phyloP scores from a whole-genome alignment of 2,113 vertebrate species.

The Paedocypris sp. region DNA sequence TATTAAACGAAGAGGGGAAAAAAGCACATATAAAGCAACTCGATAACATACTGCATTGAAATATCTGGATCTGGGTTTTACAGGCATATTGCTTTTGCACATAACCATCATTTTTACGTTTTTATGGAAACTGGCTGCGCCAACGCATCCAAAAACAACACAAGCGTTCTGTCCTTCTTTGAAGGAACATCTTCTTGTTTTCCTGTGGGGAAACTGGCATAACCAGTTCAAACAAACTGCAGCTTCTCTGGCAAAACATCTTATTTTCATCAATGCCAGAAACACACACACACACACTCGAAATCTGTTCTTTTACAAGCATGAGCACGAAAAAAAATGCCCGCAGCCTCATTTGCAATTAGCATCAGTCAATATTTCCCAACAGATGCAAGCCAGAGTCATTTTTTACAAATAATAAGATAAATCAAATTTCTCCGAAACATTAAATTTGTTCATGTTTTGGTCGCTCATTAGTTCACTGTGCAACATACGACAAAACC shows the following conservation, averaged over 20 bases:
- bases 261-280: neutral
- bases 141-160: conserved; percentile 6
- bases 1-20: neutral
- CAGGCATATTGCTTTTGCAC: neutral
- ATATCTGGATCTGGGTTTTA: neutral
- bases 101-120: neutral
- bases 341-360: neutral
- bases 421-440: neutral
- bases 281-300: neutral
- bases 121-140: neutral
- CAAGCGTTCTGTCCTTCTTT: neutral
- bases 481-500: neutral
- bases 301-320: neutral
- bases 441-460: conserved; percentile 1
- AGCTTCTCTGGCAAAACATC: neutral
- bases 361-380: too few species aligned
- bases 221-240: conserved; percentile 3
- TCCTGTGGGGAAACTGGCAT: too few species aligned
- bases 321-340: too few species aligned
- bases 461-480: neutral
- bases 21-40: neutral
- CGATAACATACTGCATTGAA: neutral
- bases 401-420: too few species aligned
- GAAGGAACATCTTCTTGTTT: neutral
- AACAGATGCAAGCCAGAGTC: too few species aligned